Evolutionary conservation across 2,888 invertebrate genomes (phyloP).

Genomic region (Sphaerophoria taeniata): DNA sequence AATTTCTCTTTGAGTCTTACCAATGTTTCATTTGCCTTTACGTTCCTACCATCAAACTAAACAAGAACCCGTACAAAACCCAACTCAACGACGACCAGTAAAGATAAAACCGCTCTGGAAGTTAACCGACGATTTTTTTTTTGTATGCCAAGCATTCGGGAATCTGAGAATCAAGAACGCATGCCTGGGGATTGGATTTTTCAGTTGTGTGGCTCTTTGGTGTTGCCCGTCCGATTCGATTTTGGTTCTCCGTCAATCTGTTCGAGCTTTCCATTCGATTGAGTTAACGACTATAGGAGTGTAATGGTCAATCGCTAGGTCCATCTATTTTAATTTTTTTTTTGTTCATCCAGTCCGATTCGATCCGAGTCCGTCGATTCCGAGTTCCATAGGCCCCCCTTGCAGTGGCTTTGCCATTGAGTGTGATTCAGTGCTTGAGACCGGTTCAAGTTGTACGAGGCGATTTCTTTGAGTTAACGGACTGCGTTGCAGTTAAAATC

Average conservation of each 20-base stretch:
- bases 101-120: conserved; percentile 33
- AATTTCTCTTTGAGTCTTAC: conserved; percentile 67
- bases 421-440: conserved; percentile 80
- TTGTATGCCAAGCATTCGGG: conserved; percentile 56
- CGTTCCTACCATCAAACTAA: conserved; percentile 43
- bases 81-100: conserved; percentile 24
- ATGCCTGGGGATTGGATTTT: conserved; percentile 63
- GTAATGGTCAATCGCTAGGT: conserved; percentile 70
- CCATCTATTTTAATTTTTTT: conserved; percentile 36
- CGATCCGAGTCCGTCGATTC: conserved; percentile 19
- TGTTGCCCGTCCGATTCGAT: conserved; percentile 62
- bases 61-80: conserved; percentile 23
- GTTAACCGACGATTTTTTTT: conserved; percentile 27
- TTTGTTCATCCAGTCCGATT: conserved; percentile 55
- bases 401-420: conserved; percentile 75
- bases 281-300: conserved; percentile 69
- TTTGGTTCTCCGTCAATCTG: conserved; percentile 69
- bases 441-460: conserved; percentile 79
- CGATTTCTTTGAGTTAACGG: conserved; percentile 61
- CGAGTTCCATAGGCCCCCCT: conserved; percentile 68
- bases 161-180: conserved; percentile 71
- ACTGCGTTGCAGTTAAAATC: conserved; percentile 57
- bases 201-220: conserved; percentile 45
- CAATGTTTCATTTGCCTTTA: conserved; percentile 57
- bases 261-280: conserved; percentile 73